Percentiles rank a stretch among this genome's conserved stretches.
phyloP scores from a whole-genome alignment of 2,888 invertebrate genomes.

The Leucophenga montana region DNA sequence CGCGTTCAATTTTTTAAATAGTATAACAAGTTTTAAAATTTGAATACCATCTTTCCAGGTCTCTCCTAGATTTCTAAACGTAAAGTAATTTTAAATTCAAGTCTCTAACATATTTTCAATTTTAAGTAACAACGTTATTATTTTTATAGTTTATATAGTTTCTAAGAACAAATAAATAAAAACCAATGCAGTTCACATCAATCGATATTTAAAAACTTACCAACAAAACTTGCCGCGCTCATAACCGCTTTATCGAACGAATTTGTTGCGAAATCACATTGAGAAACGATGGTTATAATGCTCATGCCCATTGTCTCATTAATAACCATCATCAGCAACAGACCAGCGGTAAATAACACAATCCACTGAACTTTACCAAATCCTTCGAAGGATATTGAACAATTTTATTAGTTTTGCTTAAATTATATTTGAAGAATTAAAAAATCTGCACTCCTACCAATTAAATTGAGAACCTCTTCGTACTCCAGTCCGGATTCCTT shows the following conservation, averaged over 20 bases:
- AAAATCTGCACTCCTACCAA: conserved; percentile 49
- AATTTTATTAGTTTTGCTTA: too few species aligned
- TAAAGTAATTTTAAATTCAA: too few species aligned
- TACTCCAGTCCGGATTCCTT: conserved; percentile 49
- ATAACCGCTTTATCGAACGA: conserved; percentile 78
- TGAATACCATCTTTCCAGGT: too few species aligned
- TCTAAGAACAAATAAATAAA: too few species aligned
- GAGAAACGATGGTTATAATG: conserved; percentile 80
- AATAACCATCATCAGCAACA: conserved; percentile 80
- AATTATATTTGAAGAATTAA: background rate
- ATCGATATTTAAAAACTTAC: conserved; percentile 68
- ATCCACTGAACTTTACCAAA: conserved; percentile 79
- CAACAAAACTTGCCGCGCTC: conserved; percentile 79
- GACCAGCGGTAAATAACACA: conserved; percentile 77
- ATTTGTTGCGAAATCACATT: conserved; percentile 79
- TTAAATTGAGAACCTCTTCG: conserved; percentile 60
- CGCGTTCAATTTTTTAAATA: too few species aligned
- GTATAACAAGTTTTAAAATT: too few species aligned
- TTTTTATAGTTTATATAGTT: too few species aligned
- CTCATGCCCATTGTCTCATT: conserved; percentile 81
- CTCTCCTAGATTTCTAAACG: too few species aligned
- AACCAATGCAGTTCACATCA: too few species aligned
- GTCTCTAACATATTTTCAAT: too few species aligned
- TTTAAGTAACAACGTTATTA: too few species aligned
- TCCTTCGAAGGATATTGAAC: conserved; percentile 71